phyloP scores from a whole-genome alignment of 2,113 vertebrate species.

The Butastur rufipennis region DNA sequence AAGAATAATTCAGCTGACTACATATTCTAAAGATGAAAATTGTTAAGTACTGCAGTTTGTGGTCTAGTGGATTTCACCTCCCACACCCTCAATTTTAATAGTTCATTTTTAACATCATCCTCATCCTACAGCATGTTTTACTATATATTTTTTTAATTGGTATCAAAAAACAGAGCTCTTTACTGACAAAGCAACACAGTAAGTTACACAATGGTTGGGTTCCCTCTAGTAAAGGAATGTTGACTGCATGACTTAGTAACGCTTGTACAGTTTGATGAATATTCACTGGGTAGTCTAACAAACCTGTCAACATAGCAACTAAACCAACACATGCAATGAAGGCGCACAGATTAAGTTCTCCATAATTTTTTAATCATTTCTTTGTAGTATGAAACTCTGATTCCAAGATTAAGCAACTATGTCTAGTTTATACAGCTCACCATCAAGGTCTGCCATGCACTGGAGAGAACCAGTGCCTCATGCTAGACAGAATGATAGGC shows the following conservation, averaged over 20 bases:
- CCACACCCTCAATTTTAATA: not conserved
- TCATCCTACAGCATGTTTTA: not conserved
- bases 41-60: not conserved
- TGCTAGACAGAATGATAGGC: not conserved
- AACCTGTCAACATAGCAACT: not conserved
- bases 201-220: not conserved
- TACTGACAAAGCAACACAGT: not conserved
- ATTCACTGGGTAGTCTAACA: not conserved
- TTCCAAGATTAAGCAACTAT: not conserved
- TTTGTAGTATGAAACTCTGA: not conserved
- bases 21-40: not conserved
- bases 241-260: not conserved
- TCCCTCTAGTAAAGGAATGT: not conserved
- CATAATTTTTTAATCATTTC: not conserved
- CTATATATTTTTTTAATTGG: not conserved
- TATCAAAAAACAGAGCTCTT: not conserved
- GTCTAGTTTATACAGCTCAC: not conserved
- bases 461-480: constrained; percentile 41
- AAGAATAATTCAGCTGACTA: not conserved
- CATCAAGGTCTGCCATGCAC: not conserved
- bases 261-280: not conserved
- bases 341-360: not conserved
- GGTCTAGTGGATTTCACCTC: not conserved
- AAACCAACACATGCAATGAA: not conserved
- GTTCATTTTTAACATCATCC: not conserved